Evolutionary conservation across 2,113 vertebrate genomes (phyloP).

Genomic region (Trinectes maculatus): DNA sequence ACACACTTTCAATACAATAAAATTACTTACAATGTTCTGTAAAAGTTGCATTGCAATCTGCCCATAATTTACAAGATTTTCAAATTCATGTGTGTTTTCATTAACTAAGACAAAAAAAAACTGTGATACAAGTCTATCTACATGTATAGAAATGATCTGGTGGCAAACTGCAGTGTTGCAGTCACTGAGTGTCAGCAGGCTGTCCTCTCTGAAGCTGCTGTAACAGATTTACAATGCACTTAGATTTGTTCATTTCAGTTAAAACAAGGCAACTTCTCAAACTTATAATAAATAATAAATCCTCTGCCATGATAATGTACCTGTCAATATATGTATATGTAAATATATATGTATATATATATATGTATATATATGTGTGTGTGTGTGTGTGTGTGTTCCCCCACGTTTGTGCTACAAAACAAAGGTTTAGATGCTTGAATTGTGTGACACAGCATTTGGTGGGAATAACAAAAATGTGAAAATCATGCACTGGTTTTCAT

Average conservation of each 20-base stretch:
- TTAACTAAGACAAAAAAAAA: conserved; percentile 88
- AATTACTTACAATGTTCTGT: conserved; percentile 87
- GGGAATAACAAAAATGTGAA: conserved; percentile 44
- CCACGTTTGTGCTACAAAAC: conserved; percentile 51
- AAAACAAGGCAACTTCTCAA: conserved; percentile 85
- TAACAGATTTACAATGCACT: conserved; percentile 83
- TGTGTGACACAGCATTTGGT: conserved; percentile 57
- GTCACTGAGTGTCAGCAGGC: conserved; percentile 56
- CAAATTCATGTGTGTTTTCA: conserved; percentile 83
- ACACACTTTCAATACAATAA: conserved; percentile 87
- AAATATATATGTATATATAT: conserved; percentile 35
- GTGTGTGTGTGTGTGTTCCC: conserved; percentile 40
- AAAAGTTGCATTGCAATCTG: conserved; percentile 97
- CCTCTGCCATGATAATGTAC: conserved; percentile 81
- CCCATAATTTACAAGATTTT: conserved; percentile 88
- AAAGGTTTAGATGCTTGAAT: conserved; percentile 49
- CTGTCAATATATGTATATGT: conserved; percentile 77
- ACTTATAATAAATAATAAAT: conserved; percentile 81
- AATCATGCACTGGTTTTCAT: conserved; percentile 63
- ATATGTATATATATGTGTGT: conserved; percentile 50
- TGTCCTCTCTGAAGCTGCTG: conserved; percentile 79
- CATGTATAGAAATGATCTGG: conserved; percentile 83
- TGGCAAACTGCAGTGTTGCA: conserved; percentile 78
- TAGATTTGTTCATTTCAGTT: conserved; percentile 71
- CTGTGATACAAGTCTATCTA: conserved; percentile 81